phyloP scores from a whole-genome alignment of 2,888 invertebrate species.

The Drosophila diplacantha region DNA sequence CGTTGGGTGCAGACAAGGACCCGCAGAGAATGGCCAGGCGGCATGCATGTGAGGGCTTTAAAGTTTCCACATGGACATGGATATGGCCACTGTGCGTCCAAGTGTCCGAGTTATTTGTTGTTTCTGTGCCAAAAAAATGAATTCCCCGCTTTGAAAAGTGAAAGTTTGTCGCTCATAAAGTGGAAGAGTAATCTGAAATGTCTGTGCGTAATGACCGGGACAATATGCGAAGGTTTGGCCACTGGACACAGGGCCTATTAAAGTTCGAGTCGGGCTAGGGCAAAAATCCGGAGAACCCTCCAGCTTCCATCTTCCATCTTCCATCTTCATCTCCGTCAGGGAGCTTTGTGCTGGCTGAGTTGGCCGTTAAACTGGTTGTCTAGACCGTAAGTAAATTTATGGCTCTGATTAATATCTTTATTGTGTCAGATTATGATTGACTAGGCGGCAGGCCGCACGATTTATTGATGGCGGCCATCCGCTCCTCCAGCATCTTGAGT shows the following conservation, averaged over 20 bases:
- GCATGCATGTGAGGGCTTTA: constrained; percentile 47
- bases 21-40: constrained; percentile 37
- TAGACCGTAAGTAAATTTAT: constrained; percentile 43
- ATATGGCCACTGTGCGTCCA: constrained; percentile 24
- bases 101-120: constrained; percentile 22
- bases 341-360: constrained; percentile 25
- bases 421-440: constrained; percentile 56
- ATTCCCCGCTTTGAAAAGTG: constrained; percentile 37
- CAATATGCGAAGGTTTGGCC: constrained; percentile 23
- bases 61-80: constrained; percentile 42
- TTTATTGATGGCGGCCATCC: constrained; percentile 34
- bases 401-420: constrained; percentile 47
- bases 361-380: constrained; percentile 36
- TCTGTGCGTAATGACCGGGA: constrained; percentile 41
- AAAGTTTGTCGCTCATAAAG: constrained; percentile 42
- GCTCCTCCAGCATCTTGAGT: constrained; percentile 10
- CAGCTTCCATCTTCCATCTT: constrained; percentile 28
- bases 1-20: constrained; percentile 43
- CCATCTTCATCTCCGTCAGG: constrained; percentile 29
- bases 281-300: constrained; percentile 12
- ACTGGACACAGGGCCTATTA: constrained; percentile 18
- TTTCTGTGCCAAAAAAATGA: constrained; percentile 12
- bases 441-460: constrained; percentile 40
- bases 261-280: not conserved
- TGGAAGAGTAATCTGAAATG: constrained; percentile 41